Percentiles rank a stretch among this genome's conserved stretches.
These are phyloP conservation scores for Acleris laterana DNA, from an alignment of 2,888 invertebrate species.

Conservation along the genomic window DNA sequence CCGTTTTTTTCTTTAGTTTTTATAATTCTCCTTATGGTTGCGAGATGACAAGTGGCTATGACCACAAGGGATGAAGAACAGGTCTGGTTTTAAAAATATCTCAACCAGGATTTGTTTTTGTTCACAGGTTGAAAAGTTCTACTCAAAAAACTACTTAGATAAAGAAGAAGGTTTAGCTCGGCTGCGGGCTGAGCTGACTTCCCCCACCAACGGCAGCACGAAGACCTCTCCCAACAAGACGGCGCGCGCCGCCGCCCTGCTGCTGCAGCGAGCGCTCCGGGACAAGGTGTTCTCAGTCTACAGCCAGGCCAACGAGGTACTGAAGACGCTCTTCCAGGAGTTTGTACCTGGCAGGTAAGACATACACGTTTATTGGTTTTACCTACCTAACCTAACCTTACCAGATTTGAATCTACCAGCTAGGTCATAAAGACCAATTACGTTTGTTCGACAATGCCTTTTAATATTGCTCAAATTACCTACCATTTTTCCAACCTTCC, in stretches of 20 bases:
- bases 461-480: too few species aligned
- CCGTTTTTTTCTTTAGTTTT: too few species aligned
- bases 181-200: slow-evolving; percentile 76
- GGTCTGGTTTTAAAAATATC: too few species aligned
- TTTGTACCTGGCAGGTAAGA: slow-evolving; percentile 91
- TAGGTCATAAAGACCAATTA: too few species aligned
- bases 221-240: slow-evolving; percentile 89
- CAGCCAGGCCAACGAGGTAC: slow-evolving; percentile 92
- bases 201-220: slow-evolving; percentile 71
- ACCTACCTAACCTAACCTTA: too few species aligned
- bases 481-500: too few species aligned
- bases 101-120: background rate
- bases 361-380: too few species aligned
- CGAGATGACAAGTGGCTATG: too few species aligned
- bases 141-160: slow-evolving; percentile 94
- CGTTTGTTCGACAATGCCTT: too few species aligned
- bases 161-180: slow-evolving; percentile 94
- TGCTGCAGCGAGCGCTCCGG: slow-evolving; percentile 91
- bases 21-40: too few species aligned
- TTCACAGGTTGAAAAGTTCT: slow-evolving; percentile 92
- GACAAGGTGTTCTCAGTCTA: slow-evolving; percentile 96
- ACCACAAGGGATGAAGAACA: too few species aligned
- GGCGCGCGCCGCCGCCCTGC: slow-evolving; percentile 90
- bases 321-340: slow-evolving; percentile 91
- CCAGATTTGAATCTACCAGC: too few species aligned